A percentile compares a stretch with the other conserved stretches of the same genome.
phyloP scores from a whole-genome alignment of 2,888 invertebrate genomes.

The Epistrophe grossulariae region DNA sequence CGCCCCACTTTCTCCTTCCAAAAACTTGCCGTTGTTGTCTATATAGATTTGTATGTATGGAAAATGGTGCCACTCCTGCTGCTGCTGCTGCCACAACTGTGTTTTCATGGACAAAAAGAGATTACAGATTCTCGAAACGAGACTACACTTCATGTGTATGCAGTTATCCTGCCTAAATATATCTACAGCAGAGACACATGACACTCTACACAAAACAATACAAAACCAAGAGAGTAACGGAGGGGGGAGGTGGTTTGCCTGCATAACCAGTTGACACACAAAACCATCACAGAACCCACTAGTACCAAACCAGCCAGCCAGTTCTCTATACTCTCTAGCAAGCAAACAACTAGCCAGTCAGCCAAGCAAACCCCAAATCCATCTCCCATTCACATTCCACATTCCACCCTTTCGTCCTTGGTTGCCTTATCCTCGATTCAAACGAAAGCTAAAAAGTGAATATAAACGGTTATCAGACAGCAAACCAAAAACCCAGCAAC shows the following conservation, averaged over 20 bases:
- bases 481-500: constrained; percentile 76
- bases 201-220: constrained; percentile 42
- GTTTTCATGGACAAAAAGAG: constrained; percentile 69
- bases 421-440: constrained; percentile 70
- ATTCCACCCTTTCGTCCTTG: constrained; percentile 24
- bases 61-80: constrained; percentile 43
- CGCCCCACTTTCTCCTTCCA: background rate
- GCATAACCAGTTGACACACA: constrained; percentile 71
- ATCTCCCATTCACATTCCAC: background rate
- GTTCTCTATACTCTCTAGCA: background rate
- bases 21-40: background rate
- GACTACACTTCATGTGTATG: constrained; percentile 69
- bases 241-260: constrained; percentile 29
- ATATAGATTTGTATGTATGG: background rate
- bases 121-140: constrained; percentile 65
- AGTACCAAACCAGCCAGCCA: background rate
- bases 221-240: constrained; percentile 4
- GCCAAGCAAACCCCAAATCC: constrained; percentile 25
- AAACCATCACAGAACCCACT: constrained; percentile 52
- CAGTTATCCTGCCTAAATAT: constrained; percentile 73
- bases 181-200: constrained; percentile 30
- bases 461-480: constrained; percentile 76
- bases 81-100: constrained; percentile 28
- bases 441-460: constrained; percentile 76
- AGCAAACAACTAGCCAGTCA: constrained; percentile 27